Evolutionary conservation across 2,888 invertebrate species (phyloP).

Genomic region (Subacronicta megacephala): DNA sequence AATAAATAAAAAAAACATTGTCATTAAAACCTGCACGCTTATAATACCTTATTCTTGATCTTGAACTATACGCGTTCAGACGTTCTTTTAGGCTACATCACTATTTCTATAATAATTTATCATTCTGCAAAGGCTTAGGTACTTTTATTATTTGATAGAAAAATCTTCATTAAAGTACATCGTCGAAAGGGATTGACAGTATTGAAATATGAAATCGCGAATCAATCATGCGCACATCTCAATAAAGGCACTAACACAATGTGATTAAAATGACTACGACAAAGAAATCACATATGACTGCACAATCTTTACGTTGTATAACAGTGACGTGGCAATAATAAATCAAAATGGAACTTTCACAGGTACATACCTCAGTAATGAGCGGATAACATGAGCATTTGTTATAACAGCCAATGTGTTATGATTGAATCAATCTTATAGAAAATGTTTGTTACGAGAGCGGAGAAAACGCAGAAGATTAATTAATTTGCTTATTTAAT

Average conservation of each 20-base stretch:
- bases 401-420: slow-evolving; percentile 27
- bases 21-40: no score
- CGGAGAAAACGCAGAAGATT: slow-evolving; percentile 15
- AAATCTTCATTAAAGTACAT: no score
- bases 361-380: slow-evolving; percentile 52
- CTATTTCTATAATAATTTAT: no score
- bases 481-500: slow-evolving; percentile 16
- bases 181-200: slow-evolving; percentile 6
- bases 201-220: slow-evolving; percentile 31
- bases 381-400: slow-evolving; percentile 39
- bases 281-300: slow-evolving; percentile 32
- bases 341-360: slow-evolving; percentile 67
- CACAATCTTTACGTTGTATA: slow-evolving; percentile 52
- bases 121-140: no score
- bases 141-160: neutral
- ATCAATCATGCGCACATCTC: slow-evolving; percentile 28
- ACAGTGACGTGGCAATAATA: slow-evolving; percentile 58
- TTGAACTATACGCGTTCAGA: no score
- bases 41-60: no score
- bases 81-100: no score
- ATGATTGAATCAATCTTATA: slow-evolving; percentile 26
- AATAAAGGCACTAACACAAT: slow-evolving; percentile 35
- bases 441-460: slow-evolving; percentile 21
- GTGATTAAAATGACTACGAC: slow-evolving; percentile 24
- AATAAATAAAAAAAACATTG: no score